Percentiles rank a stretch among this genome's conserved stretches.
These are phyloP conservation scores for Pherbina coryleti DNA, from an alignment of 2,888 invertebrate genomes.

Conservation along the genomic window DNA sequence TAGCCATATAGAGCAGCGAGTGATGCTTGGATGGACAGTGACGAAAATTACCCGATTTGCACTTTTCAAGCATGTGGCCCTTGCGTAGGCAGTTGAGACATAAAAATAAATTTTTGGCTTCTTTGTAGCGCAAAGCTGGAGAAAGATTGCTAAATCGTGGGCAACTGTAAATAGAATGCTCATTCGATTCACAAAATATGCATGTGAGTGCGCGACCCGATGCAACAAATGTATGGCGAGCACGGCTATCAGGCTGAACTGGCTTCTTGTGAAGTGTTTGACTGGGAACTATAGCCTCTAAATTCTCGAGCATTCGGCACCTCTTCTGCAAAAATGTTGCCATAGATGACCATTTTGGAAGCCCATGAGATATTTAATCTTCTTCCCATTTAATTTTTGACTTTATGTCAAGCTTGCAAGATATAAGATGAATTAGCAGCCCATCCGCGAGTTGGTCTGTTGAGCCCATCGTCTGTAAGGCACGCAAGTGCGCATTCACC, in stretches of 20 bases:
- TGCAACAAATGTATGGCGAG: neutral
- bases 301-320: neutral
- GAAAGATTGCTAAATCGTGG: neutral
- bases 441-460: too few relatives aligned
- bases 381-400: too few relatives aligned
- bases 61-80: conserved; percentile 26
- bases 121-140: neutral
- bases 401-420: too few relatives aligned
- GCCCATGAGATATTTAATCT: too few relatives aligned
- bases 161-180: neutral
- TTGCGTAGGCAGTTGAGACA: neutral
- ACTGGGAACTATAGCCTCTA: neutral
- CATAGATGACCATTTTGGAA: neutral
- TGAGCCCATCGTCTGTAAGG: too few relatives aligned
- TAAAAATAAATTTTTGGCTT: neutral
- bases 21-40: neutral
- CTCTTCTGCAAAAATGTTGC: neutral
- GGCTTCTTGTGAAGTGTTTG: neutral
- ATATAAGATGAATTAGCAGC: too few relatives aligned
- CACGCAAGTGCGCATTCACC: too few relatives aligned
- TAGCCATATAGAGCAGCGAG: neutral
- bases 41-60: conserved; percentile 34
- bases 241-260: too few relatives aligned
- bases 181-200: neutral
- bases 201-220: neutral